Conservation (phyloP, 1,140 invertebrate species). For the Calephelis virginiensis region DNA sequence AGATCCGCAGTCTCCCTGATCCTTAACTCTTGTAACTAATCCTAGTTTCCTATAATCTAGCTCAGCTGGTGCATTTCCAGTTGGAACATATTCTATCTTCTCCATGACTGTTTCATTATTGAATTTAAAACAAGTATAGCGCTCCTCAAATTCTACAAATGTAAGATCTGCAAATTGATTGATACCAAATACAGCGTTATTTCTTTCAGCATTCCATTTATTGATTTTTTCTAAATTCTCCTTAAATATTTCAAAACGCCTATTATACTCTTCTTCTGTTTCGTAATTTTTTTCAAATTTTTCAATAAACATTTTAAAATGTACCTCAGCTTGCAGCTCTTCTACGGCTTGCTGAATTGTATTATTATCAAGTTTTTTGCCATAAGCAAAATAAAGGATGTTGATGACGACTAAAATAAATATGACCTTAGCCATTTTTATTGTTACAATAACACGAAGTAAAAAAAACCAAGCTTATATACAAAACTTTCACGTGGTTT, state of each 20-base stretch:
- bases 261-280: constrained; percentile 16
- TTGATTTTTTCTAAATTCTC: constrained; percentile 30
- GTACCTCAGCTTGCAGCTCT: not conserved
- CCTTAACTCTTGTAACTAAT: constrained; percentile 25
- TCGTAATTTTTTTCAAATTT: constrained; percentile 23
- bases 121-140: constrained; percentile 11
- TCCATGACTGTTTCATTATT: not conserved
- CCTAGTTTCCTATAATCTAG: constrained; percentile 24
- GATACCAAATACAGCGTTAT: constrained; percentile 17
- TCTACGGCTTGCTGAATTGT: not conserved
- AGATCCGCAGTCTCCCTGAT: constrained; percentile 12
- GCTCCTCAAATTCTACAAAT: constrained; percentile 24
- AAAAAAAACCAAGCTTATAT: not conserved
- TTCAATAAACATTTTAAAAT: constrained; percentile 17
- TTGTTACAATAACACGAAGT: not conserved
- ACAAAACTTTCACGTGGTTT: not conserved
- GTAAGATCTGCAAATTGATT: constrained; percentile 28
- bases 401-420: not conserved
- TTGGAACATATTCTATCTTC: not conserved
- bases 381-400: not conserved
- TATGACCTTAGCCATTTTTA: not conserved
- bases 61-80: constrained; percentile 8
- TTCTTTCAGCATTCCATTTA: constrained; percentile 20
- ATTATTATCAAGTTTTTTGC: not conserved
- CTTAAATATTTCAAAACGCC: constrained; percentile 24